Evolutionary conservation across 2,888 invertebrate species (phyloP), one percentile per base, ranked within the genome.

Genomic region (Eupithecia pulchellata): DNA sequence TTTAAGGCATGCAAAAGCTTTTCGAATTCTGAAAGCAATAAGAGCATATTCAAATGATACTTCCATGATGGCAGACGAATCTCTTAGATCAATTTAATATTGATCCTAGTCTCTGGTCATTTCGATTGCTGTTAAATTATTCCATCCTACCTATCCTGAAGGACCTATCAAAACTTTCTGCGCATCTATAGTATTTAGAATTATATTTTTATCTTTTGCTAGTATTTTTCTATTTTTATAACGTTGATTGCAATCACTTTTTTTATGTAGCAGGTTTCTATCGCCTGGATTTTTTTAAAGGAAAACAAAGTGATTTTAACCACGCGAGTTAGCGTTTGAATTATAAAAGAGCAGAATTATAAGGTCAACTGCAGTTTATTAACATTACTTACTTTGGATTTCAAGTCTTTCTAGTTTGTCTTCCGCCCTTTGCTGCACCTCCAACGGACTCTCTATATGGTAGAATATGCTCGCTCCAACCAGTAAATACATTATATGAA

Each of bases 381-480:
- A 75, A 66, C 69, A 75, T 77, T 73, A 94, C 95, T 95, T 94
- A 97, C 97, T 96, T 92, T 96, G 95, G 83, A 97, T 96, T 89
- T 95, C 95, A 81, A 95, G 94, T 83, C 96, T 95, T 88, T 96
- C 96, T 78, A 94, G 89, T 80, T 95, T 95, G 69, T 96, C 95
- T 78, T 95, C 91, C 66, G 91, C 91, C 64, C 96, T 94, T 76
- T 95, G 93, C 74, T 95, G 91, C 64, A 95, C 89, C 90, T 98
- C 98, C 81, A 96, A 89, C 39, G 95, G 95, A 82, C 96, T 96
- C 91, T 98, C 98, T 80, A 98, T 96, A 84, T 96, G 96, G 91
- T 97, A 97, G 89, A 98, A 98, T 80, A 98, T 96, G 75, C 96
- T 96, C n/a, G 98, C 98, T 13, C 98, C 98, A 72, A 98, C 95